Evolutionary conservation across 1,140 invertebrate genomes (phyloP), one percentile per base, ranked within the genome.

Genomic region (Ceratosolen fusciceps): DNA sequence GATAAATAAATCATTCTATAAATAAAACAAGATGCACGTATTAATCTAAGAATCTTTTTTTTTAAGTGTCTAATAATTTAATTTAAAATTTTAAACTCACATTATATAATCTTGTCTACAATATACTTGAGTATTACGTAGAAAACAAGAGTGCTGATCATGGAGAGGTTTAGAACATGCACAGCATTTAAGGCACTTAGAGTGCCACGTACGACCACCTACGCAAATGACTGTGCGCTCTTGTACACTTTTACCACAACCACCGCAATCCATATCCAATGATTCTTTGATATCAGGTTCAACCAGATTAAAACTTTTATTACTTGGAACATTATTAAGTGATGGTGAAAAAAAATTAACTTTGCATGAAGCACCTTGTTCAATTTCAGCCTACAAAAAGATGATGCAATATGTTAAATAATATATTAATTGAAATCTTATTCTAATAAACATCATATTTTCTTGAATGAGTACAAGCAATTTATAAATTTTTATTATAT

Each of bases 61-160:
- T n/a, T n/a, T n/a, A n/a, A n/a, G n/a, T n/a, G n/a, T n/a, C n/a
- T n/a, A n/a, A n/a, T n/a, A n/a, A n/a, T n/a, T n/a, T 1, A 39
- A 43, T 39, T 12, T 39, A 0, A 1, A 67, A 43, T 7, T 67
- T 9, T 67, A 29, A 31, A 90, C 90, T 90, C 84, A 90, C 90
- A 90, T 76, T 16, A 85, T 85, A 74, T 90, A 90, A 76, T 90
- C 90, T 82, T 90, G 89, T 34, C 86, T 85, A 82, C 90, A 90
- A 78, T 90, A 90, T 26, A 90, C 82, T 80, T 86, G 82, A 85
- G 87, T 89, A 76, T 89, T 88, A 21, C 88, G 85, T 37, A 90
- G 85, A 79, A 90, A 90, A 74, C 90, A 90, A 8, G 89, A 89
- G 52, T 88, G 89, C 79, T 90, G 88, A 81, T 90, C 90, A 75